These are phyloP conservation scores for Melanogrammus aeglefinus DNA, from an alignment of 2,797 vertebrate species.

Conservation along the genomic window DNA sequence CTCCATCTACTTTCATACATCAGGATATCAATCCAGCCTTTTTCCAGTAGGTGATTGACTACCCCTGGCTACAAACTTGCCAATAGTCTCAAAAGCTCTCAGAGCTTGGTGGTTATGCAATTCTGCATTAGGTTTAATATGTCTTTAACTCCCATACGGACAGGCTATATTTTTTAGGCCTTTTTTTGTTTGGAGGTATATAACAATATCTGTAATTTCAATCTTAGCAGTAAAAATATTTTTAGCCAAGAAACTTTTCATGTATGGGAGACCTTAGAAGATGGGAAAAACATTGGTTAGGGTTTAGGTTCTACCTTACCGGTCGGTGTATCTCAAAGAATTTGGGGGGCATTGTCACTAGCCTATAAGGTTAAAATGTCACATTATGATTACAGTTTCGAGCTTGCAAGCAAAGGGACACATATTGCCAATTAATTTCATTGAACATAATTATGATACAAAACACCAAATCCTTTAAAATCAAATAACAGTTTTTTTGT, in stretches of 20 bases:
- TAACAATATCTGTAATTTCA: slow-evolving; percentile 1
- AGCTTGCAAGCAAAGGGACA: not conserved
- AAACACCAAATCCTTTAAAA: not conserved
- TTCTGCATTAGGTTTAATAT: not conserved
- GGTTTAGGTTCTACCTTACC: too few species aligned
- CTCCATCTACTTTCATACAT: slow-evolving; percentile 6
- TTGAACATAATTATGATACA: not conserved
- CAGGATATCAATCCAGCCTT: too few species aligned
- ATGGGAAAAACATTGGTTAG: too few species aligned
- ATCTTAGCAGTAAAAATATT: too few species aligned
- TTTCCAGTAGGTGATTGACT: too few species aligned
- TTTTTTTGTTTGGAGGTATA: not conserved
- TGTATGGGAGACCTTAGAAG: too few species aligned
- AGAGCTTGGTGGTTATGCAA: not conserved
- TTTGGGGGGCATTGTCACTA: too few species aligned
- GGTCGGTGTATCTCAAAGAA: too few species aligned
- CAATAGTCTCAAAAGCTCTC: not conserved
- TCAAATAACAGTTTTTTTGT: not conserved
- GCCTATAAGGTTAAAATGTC: not conserved
- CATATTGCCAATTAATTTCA: not conserved
- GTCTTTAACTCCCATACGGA: slow-evolving; percentile 7
- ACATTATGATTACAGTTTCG: not conserved
- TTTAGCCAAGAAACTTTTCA: too few species aligned
- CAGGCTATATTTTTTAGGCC: not conserved
- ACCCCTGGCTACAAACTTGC: not conserved